Evolutionary conservation across 2,888 invertebrate species (phyloP).

Genomic region (Patella depressa): DNA sequence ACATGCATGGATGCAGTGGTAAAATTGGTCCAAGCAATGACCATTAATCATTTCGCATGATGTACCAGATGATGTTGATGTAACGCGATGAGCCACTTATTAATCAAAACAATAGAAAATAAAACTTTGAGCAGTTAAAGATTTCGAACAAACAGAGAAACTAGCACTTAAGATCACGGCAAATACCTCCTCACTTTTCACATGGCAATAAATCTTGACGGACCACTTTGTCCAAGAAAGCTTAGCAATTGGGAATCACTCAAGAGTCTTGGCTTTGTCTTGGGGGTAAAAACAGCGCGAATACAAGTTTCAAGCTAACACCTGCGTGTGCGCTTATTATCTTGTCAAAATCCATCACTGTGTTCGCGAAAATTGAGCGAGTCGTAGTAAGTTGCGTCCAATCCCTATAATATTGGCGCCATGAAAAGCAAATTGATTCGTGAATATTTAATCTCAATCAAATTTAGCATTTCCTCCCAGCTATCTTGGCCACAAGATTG

Average conservation of each 20-base stretch:
- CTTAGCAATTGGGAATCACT: conserved; percentile 5
- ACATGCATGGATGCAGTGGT: too few species aligned
- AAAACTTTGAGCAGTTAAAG: too few species aligned
- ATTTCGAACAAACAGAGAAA: too few species aligned
- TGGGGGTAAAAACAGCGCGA: background rate
- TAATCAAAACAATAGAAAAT: too few species aligned
- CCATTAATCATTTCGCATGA: too few species aligned
- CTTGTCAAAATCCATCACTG: conserved; percentile 22
- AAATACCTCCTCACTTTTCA: background rate
- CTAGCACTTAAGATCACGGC: too few species aligned
- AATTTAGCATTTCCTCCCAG: conserved; percentile 22
- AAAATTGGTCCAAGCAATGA: too few species aligned
- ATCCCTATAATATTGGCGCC: conserved; percentile 8
- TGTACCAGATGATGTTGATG: too few species aligned
- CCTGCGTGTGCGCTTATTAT: conserved; percentile 25
- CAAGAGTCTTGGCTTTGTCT: conserved; percentile 7
- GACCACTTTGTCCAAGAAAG: conserved; percentile 9
- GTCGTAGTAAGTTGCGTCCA: conserved; percentile 3
- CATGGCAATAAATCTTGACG: background rate
- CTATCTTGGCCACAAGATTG: conserved; percentile 24
- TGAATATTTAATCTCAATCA: conserved; percentile 29
- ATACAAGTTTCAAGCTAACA: conserved; percentile 23
- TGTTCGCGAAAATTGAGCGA: conserved; percentile 13
- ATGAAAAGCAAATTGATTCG: conserved; percentile 23
- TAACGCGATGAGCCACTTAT: too few species aligned